Conservation (phyloP, 2,888 invertebrate genomes). For the Clistopyga incitator region DNA sequence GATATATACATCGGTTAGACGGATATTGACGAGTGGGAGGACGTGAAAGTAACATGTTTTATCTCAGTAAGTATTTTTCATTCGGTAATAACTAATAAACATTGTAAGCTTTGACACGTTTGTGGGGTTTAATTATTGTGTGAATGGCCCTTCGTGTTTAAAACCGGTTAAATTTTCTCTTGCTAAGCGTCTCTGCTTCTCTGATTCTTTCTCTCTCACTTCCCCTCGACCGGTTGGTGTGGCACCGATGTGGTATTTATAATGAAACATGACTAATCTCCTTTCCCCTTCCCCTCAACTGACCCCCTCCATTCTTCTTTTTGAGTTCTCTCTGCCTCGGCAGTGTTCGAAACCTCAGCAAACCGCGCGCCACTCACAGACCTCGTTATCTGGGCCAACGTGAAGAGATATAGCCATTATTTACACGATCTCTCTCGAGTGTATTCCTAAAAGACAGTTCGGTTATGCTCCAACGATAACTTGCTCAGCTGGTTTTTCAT, state of each 20-base stretch:
- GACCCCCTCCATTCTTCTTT: slow-evolving; percentile 48
- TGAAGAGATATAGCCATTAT: slow-evolving; percentile 70
- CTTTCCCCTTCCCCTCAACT: slow-evolving; percentile 48
- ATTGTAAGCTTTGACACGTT: slow-evolving; percentile 32
- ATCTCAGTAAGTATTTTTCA: not conserved
- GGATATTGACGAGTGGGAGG: not conserved
- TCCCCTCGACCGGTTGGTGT: slow-evolving; percentile 52
- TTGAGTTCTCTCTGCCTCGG: slow-evolving; percentile 41
- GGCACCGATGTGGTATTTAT: slow-evolving; percentile 70
- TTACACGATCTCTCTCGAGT: slow-evolving; percentile 68
- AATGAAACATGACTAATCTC: slow-evolving; percentile 76
- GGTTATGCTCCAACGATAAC: slow-evolving; percentile 48
- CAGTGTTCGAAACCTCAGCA: slow-evolving; percentile 20
- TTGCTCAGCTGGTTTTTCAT: slow-evolving; percentile 64
- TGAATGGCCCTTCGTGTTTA: slow-evolving; percentile 48
- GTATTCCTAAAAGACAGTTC: slow-evolving; percentile 63
- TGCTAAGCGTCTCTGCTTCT: slow-evolving; percentile 13
- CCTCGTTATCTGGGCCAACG: slow-evolving; percentile 77
- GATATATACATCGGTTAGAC: not conserved
- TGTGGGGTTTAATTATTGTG: slow-evolving; percentile 48
- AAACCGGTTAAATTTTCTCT: slow-evolving; percentile 61
- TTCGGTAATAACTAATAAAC: slow-evolving; percentile 19
- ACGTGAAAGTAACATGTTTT: slow-evolving; percentile 8
- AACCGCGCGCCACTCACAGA: slow-evolving; percentile 40
- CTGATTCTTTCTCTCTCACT: slow-evolving; percentile 11